Conservation (phyloP, 1,140 invertebrate genomes). For the Meloidogyne chitwoodi region DNA sequence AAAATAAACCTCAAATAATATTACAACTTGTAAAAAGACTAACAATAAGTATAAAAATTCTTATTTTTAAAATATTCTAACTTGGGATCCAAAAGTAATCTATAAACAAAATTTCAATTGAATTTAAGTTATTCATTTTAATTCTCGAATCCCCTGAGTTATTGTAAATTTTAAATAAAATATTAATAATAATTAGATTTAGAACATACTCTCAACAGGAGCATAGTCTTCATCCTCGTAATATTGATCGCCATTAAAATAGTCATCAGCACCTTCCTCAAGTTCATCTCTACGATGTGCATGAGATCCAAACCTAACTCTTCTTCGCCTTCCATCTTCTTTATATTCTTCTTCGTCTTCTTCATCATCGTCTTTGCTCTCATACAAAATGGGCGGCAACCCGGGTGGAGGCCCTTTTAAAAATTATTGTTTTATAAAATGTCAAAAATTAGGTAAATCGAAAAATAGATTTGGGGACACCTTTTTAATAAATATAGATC, state of each 20-base stretch:
- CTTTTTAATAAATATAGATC: too few relatives aligned
- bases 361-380: background rate
- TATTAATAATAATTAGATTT: background rate
- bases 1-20: too few relatives aligned
- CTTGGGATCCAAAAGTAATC: too few relatives aligned
- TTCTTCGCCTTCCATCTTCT: background rate
- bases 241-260: background rate
- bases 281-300: background rate
- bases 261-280: background rate
- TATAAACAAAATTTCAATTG: too few relatives aligned
- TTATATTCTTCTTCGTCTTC: background rate
- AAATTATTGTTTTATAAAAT: background rate
- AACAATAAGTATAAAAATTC: too few relatives aligned
- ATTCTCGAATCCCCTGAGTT: background rate
- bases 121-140: background rate
- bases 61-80: too few relatives aligned
- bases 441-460: background rate
- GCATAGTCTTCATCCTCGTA: constrained; percentile 37
- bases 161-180: too few relatives aligned
- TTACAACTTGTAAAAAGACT: too few relatives aligned
- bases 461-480: too few relatives aligned
- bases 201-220: constrained; percentile 26
- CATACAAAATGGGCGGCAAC: constrained; percentile 54
- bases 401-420: constrained; percentile 61
- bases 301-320: constrained; percentile 32